These are phyloP conservation scores for Falco concolor DNA, from an alignment of 2,797 vertebrate species.

Conservation along the genomic window DNA sequence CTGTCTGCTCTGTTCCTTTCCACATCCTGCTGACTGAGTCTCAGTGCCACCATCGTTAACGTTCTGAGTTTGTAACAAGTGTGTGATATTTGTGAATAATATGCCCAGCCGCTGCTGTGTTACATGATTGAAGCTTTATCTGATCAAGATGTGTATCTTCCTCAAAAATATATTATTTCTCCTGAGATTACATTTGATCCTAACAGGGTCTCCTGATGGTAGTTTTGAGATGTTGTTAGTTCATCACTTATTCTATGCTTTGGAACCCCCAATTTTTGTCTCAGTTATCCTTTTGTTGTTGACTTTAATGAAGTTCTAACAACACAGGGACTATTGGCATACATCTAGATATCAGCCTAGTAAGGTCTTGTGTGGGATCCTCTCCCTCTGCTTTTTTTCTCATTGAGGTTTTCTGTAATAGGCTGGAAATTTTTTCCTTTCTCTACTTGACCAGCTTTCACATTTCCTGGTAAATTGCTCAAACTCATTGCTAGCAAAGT, in stretches of 20 bases:
- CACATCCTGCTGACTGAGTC: slow-evolving; percentile 12
- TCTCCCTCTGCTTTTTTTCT: neutral
- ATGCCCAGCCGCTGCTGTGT: slow-evolving; percentile 13
- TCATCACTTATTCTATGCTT: neutral
- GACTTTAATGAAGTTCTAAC: neutral
- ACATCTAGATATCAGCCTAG: neutral
- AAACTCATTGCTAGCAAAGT: slow-evolving; percentile 37
- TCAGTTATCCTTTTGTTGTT: neutral
- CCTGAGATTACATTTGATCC: slow-evolving; percentile 17
- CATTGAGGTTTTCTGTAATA: slow-evolving; percentile 29
- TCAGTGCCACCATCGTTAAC: slow-evolving; percentile 17
- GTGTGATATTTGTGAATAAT: slow-evolving; percentile 23
- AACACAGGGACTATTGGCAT: neutral
- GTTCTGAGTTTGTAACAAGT: slow-evolving; percentile 16
- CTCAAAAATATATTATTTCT: slow-evolving; percentile 18
- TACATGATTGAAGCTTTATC: slow-evolving; percentile 42
- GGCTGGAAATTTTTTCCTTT: slow-evolving; percentile 42
- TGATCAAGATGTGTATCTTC: slow-evolving; percentile 17
- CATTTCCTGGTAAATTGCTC: slow-evolving; percentile 57
- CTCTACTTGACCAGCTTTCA: slow-evolving; percentile 51
- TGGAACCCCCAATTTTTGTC: neutral
- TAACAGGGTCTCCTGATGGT: neutral
- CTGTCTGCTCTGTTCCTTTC: slow-evolving; percentile 25
- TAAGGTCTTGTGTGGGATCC: neutral
- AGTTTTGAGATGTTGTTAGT: neutral